These are phyloP conservation scores for Andricus grossulariae DNA, from an alignment of 1,140 invertebrate species.

Conservation along the genomic window DNA sequence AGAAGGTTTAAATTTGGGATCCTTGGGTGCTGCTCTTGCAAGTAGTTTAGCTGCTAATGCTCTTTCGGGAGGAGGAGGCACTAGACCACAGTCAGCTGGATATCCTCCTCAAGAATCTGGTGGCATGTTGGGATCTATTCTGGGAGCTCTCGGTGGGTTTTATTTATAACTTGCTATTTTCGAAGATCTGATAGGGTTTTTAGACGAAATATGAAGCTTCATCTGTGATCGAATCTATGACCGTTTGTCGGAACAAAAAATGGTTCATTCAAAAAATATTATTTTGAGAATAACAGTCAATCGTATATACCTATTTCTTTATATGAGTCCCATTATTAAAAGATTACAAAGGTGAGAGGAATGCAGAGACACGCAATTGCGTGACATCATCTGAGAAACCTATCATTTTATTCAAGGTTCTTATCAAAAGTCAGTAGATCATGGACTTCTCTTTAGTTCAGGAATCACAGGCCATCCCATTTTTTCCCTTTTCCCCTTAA, in stretches of 20 bases:
- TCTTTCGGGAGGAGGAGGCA: slow-evolving; percentile 54
- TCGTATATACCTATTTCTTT: too few species aligned
- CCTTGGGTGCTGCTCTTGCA: slow-evolving; percentile 68
- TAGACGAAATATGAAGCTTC: background rate
- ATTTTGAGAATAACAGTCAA: too few species aligned
- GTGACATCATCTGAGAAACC: slow-evolving; percentile 43
- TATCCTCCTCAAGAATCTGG: slow-evolving; percentile 63
- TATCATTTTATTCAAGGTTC: slow-evolving; percentile 31
- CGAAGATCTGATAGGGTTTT: background rate
- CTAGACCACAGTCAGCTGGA: slow-evolving; percentile 50
- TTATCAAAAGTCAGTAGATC: slow-evolving; percentile 22
- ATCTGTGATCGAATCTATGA: too few species aligned
- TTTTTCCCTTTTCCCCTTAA: too few species aligned
- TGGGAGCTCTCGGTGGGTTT: slow-evolving; percentile 68
- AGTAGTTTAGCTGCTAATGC: slow-evolving; percentile 67
- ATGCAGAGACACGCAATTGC: slow-evolving; percentile 23
- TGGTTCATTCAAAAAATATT: too few species aligned
- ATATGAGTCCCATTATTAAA: background rate
- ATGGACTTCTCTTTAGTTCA: background rate
- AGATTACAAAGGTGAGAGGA: slow-evolving; percentile 46
- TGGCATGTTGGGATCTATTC: slow-evolving; percentile 68
- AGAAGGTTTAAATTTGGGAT: slow-evolving; percentile 67
- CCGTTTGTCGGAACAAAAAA: too few species aligned
- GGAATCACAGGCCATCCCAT: background rate
- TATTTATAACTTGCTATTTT: slow-evolving; percentile 32